Base-by-base conservation (phyloP, 2,113 vertebrate genomes). In the Grammomys surdaster region DNA sequence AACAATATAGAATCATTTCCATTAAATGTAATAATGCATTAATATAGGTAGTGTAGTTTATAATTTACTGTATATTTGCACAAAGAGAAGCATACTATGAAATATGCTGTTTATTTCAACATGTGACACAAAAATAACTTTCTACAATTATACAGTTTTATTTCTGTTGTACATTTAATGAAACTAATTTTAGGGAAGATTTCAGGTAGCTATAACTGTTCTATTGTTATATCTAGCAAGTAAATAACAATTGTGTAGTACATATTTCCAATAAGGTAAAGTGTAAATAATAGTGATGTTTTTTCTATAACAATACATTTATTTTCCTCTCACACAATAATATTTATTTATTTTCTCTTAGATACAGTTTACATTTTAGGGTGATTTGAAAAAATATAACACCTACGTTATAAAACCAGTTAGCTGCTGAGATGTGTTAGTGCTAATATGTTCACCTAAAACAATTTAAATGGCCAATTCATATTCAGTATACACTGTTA, bases 401-500 rank as follows among this genome's bases (percentile, higher is more conserved):
- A 43, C 7, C 26, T 85, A 16, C 9, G 11, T 67, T 98, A 89
- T 40, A 48, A 94, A 97, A 97, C 96, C 58, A 97, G 96, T 98
- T 98, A 98, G 19, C 86, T 72, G 7, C 12, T 88, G 46, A 36
- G 20, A 88, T 54, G 3, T 26, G 7, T n/a, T 36, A 10, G 6
- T 88, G 86, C 31, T 28, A 28, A 26, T 1, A 3, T 70, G 8
- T 36, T 72, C 11, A 54, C 7, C 12, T 17, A 72, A 46, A 60
- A 33, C 11, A 16, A 76, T 63, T 63, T 43, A 6, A 60, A 97
- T 89, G 60, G 96, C 76, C 60, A 98, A 93, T 95, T 97, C 78
- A 97, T 72, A 97, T 95, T 98, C 72, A 94, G 80, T 91, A 93
- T 63, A 76, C 51, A n/a, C 98, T 93, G 94, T 96, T 97, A 97